Conservation (phyloP, 2,888 invertebrate genomes). For the Acanthosepion pharaonis region DNA sequence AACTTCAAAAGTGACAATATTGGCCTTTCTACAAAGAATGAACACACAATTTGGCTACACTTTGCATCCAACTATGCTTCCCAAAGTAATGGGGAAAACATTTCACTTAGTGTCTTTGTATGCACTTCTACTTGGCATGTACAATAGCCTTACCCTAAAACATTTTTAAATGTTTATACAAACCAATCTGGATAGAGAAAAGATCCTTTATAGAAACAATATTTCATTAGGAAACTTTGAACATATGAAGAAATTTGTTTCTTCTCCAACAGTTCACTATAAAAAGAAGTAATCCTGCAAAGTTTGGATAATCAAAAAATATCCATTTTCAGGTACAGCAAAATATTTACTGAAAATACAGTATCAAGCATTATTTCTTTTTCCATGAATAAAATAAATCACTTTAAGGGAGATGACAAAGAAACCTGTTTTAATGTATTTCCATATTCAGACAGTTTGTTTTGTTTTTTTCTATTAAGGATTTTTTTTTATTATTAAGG, state of each 20-base stretch:
- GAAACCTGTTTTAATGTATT: too few relatives aligned
- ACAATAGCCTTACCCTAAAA: background rate
- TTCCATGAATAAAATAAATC: too few relatives aligned
- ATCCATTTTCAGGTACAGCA: too few relatives aligned
- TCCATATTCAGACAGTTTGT: too few relatives aligned
- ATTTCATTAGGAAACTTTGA: background rate
- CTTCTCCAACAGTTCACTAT: background rate
- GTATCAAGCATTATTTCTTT: too few relatives aligned
- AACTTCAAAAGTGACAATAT: slow-evolving; percentile 33
- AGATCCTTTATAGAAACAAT: background rate
- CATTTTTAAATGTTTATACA: background rate
- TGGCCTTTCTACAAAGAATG: background rate
- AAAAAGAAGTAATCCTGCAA: background rate
- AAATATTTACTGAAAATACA: too few relatives aligned
- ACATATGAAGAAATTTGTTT: background rate
- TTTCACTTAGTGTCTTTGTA: background rate
- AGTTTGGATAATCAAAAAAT: background rate
- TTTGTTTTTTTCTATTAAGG: too few relatives aligned
- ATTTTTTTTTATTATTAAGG: too few relatives aligned
- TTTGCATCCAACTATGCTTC: background rate
- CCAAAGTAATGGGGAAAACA: background rate
- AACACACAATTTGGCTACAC: background rate
- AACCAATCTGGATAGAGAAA: background rate
- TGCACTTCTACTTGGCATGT: background rate
- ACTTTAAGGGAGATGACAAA: too few relatives aligned